Evolutionary conservation across 2,797 vertebrate genomes (phyloP).

Genomic region (Neoniphon sammara): DNA sequence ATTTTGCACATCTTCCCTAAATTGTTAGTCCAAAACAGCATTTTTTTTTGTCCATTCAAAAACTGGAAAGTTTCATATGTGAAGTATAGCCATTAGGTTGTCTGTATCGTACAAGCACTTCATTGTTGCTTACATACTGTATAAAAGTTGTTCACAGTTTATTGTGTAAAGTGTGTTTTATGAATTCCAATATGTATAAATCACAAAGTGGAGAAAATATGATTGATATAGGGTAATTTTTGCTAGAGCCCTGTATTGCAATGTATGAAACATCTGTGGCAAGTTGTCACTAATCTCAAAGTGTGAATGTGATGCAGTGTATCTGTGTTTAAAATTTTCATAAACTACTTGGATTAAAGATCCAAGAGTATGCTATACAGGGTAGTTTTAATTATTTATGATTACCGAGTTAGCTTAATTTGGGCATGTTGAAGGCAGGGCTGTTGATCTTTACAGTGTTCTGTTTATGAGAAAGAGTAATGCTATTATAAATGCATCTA

Average conservation of each 20-base stretch:
- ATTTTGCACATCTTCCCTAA: slow-evolving; percentile 37
- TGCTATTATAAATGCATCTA: slow-evolving; percentile 19
- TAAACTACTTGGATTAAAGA: slow-evolving; percentile 49
- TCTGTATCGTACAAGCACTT: slow-evolving; percentile 40
- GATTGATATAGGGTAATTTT: slow-evolving; percentile 6
- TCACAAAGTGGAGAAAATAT: slow-evolving; percentile 27
- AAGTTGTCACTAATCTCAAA: slow-evolving; percentile 41
- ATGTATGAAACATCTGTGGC: slow-evolving; percentile 39
- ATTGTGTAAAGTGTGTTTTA: slow-evolving; percentile 40
- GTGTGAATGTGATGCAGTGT: slow-evolving; percentile 32
- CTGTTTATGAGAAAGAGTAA: slow-evolving; percentile 36
- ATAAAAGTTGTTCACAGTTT: slow-evolving; percentile 43
- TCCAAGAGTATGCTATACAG: slow-evolving; percentile 59
- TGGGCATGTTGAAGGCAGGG: slow-evolving; percentile 12
- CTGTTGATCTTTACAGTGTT: slow-evolving; percentile 47
- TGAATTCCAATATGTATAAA: slow-evolving; percentile 49
- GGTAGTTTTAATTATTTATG: slow-evolving; percentile 60
- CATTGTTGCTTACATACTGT: slow-evolving; percentile 32
- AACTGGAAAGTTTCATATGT: slow-evolving; percentile 6
- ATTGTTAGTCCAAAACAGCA: slow-evolving; percentile 19
- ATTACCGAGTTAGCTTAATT: slow-evolving; percentile 38
- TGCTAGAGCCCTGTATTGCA: slow-evolving; percentile 11
- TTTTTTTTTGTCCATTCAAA: neutral
- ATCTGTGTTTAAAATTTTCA: slow-evolving; percentile 37
- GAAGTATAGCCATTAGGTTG: slow-evolving; percentile 29